phyloP scores from a whole-genome alignment of 2,113 vertebrate species.

The Paradoxurus hermaphroditus region DNA sequence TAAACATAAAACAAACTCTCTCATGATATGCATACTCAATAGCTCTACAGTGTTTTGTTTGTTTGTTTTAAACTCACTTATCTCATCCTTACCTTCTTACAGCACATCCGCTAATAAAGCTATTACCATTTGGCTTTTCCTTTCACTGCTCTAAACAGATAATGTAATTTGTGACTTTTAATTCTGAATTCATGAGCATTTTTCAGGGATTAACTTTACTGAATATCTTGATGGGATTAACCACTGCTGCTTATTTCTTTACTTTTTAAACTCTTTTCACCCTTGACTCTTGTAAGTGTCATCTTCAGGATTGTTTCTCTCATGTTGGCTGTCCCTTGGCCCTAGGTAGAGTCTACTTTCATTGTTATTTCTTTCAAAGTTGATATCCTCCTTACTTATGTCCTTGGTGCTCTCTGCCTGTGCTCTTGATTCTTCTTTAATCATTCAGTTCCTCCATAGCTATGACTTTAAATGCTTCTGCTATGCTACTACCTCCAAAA shows the following conservation, averaged over 20 bases:
- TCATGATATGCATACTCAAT: not conserved
- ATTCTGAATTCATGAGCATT: not conserved
- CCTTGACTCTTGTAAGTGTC: not conserved
- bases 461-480: not conserved
- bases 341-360: not conserved
- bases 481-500: not conserved
- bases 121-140: not conserved
- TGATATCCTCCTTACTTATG: not conserved
- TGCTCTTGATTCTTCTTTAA: not conserved
- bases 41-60: not conserved
- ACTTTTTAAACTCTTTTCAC: not conserved
- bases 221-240: not conserved
- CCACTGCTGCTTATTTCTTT: not conserved
- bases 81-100: not conserved
- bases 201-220: not conserved
- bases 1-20: not conserved
- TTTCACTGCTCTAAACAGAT: not conserved
- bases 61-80: not conserved
- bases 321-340: not conserved
- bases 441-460: not conserved
- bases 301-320: not conserved
- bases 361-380: not conserved
- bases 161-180: not conserved
- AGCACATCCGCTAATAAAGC: not conserved
- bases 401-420: not conserved